phyloP scores from a whole-genome alignment of 1,140 invertebrate species.

The Episyrphus balteatus region DNA sequence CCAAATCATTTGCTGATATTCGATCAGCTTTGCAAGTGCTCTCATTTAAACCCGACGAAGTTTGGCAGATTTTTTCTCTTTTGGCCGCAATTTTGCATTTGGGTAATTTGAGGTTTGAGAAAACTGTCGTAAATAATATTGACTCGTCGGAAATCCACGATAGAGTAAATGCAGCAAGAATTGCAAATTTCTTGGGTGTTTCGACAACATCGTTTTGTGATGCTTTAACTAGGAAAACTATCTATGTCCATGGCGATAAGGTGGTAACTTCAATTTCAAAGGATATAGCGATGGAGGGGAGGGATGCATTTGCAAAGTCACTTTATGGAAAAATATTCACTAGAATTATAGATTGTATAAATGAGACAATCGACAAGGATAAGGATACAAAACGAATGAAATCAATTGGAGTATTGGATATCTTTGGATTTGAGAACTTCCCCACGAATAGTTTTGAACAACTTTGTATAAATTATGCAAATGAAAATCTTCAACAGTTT shows the following conservation, averaged over 20 bases:
- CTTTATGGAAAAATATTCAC: slow-evolving; percentile 89
- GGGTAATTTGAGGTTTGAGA: slow-evolving; percentile 81
- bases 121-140: slow-evolving; percentile 59
- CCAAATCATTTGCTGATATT: slow-evolving; percentile 73
- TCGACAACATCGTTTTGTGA: slow-evolving; percentile 56
- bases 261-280: slow-evolving; percentile 63
- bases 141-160: slow-evolving; percentile 73
- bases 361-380: slow-evolving; percentile 67
- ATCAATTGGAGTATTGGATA: slow-evolving; percentile 86
- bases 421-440: slow-evolving; percentile 96
- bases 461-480: slow-evolving; percentile 94
- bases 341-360: slow-evolving; percentile 84
- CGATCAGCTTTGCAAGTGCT: slow-evolving; percentile 84
- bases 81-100: slow-evolving; percentile 77
- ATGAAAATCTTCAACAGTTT: slow-evolving; percentile 95
- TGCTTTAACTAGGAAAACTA: slow-evolving; percentile 74
- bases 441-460: slow-evolving; percentile 89
- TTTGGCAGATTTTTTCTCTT: slow-evolving; percentile 73
- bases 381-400: slow-evolving; percentile 40
- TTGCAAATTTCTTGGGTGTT: slow-evolving; percentile 60
- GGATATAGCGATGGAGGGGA: slow-evolving; percentile 63
- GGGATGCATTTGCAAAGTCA: slow-evolving; percentile 86
- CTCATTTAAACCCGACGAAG: slow-evolving; percentile 74
- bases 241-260: slow-evolving; percentile 77
- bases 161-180: slow-evolving; percentile 46